Conservation (phyloP, 2,888 invertebrate species). For the Chelonus formosanus region DNA sequence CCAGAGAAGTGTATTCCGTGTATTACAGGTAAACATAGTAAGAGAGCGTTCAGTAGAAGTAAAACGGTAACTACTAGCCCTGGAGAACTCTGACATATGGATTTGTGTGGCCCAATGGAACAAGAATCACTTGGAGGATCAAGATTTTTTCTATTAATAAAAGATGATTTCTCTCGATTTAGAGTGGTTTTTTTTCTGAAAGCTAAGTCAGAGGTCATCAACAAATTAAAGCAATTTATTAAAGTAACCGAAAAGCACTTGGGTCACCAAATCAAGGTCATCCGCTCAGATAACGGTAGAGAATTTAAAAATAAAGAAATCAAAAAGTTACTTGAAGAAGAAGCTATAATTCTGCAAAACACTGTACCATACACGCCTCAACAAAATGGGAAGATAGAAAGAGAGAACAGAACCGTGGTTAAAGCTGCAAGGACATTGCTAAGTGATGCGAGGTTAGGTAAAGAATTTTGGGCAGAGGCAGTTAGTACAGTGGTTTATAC, state of each 20-base stretch:
- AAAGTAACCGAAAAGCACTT: not conserved
- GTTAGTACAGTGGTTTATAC: slow-evolving; percentile 22
- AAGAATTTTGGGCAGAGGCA: slow-evolving; percentile 39
- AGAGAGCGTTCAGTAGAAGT: not conserved
- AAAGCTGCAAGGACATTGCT: slow-evolving; percentile 18
- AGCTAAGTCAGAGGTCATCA: not conserved
- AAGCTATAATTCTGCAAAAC: slow-evolving; percentile 39
- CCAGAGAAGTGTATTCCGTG: not conserved
- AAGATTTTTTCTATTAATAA: slow-evolving; percentile 1
- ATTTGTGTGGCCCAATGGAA: slow-evolving; percentile 13
- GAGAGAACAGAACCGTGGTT: no score
- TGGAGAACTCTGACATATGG: not conserved
- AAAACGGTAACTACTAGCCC: not conserved
- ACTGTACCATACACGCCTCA: slow-evolving; percentile 45
- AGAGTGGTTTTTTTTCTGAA: slow-evolving; percentile 6
- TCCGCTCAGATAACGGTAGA: slow-evolving; percentile 34
- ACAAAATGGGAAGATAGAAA: slow-evolving; percentile 45
- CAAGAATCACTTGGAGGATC: slow-evolving; percentile 7
- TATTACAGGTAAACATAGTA: slow-evolving; percentile 7
- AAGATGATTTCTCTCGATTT: slow-evolving; percentile 9
- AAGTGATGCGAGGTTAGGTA: slow-evolving; percentile 36
- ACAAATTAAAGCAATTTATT: not conserved
- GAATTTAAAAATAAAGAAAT: slow-evolving; percentile 36
- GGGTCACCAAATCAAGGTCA: not conserved
- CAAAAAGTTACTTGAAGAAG: slow-evolving; percentile 23